A percentile compares a stretch with the other conserved stretches of the same genome.
These are phyloP conservation scores for Glomeris maerens DNA, from an alignment of 1,140 invertebrate genomes.

Conservation along the genomic window DNA sequence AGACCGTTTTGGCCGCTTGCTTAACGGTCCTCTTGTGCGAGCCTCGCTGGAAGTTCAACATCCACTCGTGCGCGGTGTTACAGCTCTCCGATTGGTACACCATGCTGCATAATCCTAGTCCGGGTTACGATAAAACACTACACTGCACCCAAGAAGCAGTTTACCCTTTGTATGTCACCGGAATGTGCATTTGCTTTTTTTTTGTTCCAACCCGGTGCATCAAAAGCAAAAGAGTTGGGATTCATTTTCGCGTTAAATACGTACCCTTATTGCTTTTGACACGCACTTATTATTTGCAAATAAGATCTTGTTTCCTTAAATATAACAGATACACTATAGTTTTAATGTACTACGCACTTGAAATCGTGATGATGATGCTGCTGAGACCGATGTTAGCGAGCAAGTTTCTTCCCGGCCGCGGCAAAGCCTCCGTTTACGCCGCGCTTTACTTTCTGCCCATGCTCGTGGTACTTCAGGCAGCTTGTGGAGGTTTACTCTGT, in stretches of 20 bases:
- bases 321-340: slow-evolving; percentile 79
- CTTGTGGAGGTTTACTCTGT: slow-evolving; percentile 83
- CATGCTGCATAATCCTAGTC: slow-evolving; percentile 78
- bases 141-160: slow-evolving; percentile 94
- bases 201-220: too few relatives aligned
- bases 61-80: slow-evolving; percentile 60
- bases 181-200: slow-evolving; percentile 6
- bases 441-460: slow-evolving; percentile 90
- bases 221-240: too few relatives aligned
- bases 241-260: too few relatives aligned
- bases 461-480: slow-evolving; percentile 69
- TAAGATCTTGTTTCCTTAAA: slow-evolving; percentile 14
- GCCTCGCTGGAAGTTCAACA: slow-evolving; percentile 53
- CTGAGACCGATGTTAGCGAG: slow-evolving; percentile 52
- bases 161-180: slow-evolving; percentile 72
- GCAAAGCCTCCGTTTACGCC: slow-evolving; percentile 71
- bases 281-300: neutral
- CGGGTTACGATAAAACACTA: slow-evolving; percentile 72
- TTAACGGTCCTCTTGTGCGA: slow-evolving; percentile 59
- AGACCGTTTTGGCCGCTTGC: slow-evolving; percentile 54
- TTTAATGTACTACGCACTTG: slow-evolving; percentile 77
- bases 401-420: slow-evolving; percentile 46
- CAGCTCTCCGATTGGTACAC: slow-evolving; percentile 91
- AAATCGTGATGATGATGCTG: slow-evolving; percentile 62
- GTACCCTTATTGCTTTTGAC: too few relatives aligned